These are phyloP conservation scores for Drosophila mercatorum DNA, from an alignment of 2,888 invertebrate species.

Conservation along the genomic window DNA sequence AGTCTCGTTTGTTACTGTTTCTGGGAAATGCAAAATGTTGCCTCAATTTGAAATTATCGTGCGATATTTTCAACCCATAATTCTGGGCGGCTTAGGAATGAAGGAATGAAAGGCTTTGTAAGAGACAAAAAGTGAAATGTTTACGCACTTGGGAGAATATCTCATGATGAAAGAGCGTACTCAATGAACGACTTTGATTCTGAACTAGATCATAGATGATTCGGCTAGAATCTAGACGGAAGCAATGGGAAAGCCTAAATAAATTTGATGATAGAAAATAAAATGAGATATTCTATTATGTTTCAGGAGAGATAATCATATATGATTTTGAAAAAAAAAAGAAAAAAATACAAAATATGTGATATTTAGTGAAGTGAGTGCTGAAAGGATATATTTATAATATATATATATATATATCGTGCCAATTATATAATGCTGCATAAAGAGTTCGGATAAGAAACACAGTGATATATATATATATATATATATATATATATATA, in stretches of 20 bases:
- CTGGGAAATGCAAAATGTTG: conserved; percentile 24
- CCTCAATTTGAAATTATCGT: conserved; percentile 10
- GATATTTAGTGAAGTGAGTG: too few species aligned
- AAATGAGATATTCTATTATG: too few species aligned
- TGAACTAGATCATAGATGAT: background rate
- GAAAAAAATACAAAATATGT: too few species aligned
- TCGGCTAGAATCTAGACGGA: too few species aligned
- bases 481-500: background rate
- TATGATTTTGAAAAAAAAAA: too few species aligned
- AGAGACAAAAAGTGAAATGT: background rate
- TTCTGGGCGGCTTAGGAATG: background rate
- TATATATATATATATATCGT: background rate
- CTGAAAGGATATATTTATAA: too few species aligned
- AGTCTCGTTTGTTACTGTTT: conserved; percentile 22
- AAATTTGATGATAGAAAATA: too few species aligned
- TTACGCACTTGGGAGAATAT: conserved; percentile 3
- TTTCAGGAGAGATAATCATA: too few species aligned
- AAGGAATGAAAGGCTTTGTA: background rate
- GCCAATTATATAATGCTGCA: background rate
- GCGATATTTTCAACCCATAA: conserved; percentile 21
- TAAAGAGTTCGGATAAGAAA: conserved; percentile 17
- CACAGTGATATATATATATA: too few species aligned
- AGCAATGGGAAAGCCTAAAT: too few species aligned
- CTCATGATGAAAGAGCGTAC: background rate
- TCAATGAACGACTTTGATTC: background rate